Base-by-base conservation (phyloP, 1,140 invertebrate species). In the Drosophila orosa region DNA sequence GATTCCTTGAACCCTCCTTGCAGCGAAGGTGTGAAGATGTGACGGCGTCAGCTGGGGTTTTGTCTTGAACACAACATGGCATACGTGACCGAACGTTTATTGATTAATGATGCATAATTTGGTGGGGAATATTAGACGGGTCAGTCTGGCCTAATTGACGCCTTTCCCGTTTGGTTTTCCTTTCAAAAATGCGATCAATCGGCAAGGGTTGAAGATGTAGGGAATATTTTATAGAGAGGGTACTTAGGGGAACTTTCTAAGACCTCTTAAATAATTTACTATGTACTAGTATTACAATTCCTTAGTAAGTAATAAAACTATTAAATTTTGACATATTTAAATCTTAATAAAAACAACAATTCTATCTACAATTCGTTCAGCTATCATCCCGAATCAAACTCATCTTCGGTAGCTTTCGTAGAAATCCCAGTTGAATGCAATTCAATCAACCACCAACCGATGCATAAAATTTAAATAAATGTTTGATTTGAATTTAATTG, bases 391-490 rank as follows among this genome's bases (percentile, higher is more conserved):
- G 6, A 68, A 71, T 47, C 10, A 4, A 3, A 6, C 25, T 39
- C 68, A 39, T 72, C 68, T 72, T 40, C 65, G 10, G 67, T 39
- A 69, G 65, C 65, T 71, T 7, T 27, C 1, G 13, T 7, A 39
- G n/a, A 39, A 22, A 10, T 7, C 45, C 5, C 6, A 45, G 42
- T 40, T 54, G 22, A 73, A 61, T 75, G 80, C 67, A 47, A 57
- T 80, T 87, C 76, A 87, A 87, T 87, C 74, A 84, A 77, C 85
- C 84, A 78, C 84, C 84, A 84, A 58, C 65, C 74, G 84, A 45
- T 87, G 85, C 77, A 90, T 90, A 90, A 85, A 85, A 89, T 89
- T 89, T 89, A 90, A 89, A 89, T 89, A 89, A 89, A 90, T 89
- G 73, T 84, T 89, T 89, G 84, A 89, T 89, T 89, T 89, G 80